A percentile compares a stretch with the other conserved stretches of the same genome.
Evolutionary conservation across 2,797 vertebrate species (phyloP).

Genomic region (Chelonia mydas): DNA sequence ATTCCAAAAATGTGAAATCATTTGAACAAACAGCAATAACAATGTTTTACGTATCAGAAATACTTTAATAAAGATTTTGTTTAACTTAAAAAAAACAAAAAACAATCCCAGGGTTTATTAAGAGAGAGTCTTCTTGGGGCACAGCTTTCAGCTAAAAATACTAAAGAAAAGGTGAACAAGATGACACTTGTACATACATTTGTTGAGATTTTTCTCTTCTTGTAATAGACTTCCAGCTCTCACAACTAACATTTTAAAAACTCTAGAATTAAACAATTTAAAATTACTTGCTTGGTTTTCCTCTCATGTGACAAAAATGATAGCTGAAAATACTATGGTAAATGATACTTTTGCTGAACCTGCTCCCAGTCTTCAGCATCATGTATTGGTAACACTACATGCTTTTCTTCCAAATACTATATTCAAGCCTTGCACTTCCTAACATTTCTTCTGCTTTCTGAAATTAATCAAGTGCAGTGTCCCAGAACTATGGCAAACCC

Average conservation of each 20-base stretch:
- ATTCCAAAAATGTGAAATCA: background rate
- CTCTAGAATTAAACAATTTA: background rate
- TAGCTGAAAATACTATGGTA: background rate
- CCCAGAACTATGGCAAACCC: background rate
- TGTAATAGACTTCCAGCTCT: background rate
- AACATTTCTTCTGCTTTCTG: background rate
- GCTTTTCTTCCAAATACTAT: background rate
- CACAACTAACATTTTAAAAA: background rate
- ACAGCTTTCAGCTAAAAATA: background rate
- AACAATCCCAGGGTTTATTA: background rate
- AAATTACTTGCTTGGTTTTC: background rate
- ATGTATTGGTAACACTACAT: background rate
- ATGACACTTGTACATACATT: background rate
- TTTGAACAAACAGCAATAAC: background rate
- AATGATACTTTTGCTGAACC: rapidly evolving
- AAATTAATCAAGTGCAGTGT: background rate
- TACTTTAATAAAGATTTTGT: background rate
- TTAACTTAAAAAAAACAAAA: background rate
- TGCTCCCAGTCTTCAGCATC: background rate
- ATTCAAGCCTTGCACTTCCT: background rate
- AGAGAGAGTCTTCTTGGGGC: background rate
- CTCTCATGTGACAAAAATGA: background rate
- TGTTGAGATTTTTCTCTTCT: background rate
- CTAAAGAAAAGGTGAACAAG: background rate
- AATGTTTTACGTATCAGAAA: background rate